Base-by-base conservation (phyloP, 2,113 vertebrate species). In the Hydrolagus affinis region DNA sequence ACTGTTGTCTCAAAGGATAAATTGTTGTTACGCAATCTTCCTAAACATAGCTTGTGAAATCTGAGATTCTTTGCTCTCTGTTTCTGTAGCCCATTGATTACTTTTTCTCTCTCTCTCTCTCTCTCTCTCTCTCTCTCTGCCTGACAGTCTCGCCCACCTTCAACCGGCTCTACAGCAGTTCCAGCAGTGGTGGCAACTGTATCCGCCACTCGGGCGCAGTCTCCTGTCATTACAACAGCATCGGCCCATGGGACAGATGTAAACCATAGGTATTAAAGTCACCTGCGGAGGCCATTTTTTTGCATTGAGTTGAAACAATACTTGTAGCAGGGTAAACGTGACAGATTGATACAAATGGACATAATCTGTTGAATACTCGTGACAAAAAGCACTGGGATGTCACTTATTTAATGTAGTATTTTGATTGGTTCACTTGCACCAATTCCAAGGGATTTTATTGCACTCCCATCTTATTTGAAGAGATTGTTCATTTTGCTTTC, bases 181-280 rank as follows among this genome's bases (percentile, higher is more conserved):
- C 96, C 98, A 70, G 95, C 96, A 15, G 96, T 98, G 87, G 97
- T 99, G 88, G 96, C 97, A 4, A 96, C 97, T 1, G 96, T 98
- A 30, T 96, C 97, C 0, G 96, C 96, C 86, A 96, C 95, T 0
- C 94, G 97, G 89, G 97, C 96, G 69, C 98, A 99, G 90, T 97
- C 97, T 70, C 97, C 97, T 11, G 95, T 98, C 86, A 97, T 98
- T 88, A 98, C 92, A 80, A 96, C 97, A 0, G 93, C 96, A 44
- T 94, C 94, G 73, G 95, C 97, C 17, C 97, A 98, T 87, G 92
- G 95, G 85, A 91, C 95, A 3, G 98, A 99, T 30, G 95, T 96
- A 71, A 88, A 94, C 3, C 95, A 98, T 71, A 97, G 96, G 98
- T 99, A 92, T 87, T 8, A 66, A 19, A 56, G 11, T 17, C 9